Base-by-base conservation (phyloP, 2,888 invertebrate genomes). In the Apotomis capreana region DNA sequence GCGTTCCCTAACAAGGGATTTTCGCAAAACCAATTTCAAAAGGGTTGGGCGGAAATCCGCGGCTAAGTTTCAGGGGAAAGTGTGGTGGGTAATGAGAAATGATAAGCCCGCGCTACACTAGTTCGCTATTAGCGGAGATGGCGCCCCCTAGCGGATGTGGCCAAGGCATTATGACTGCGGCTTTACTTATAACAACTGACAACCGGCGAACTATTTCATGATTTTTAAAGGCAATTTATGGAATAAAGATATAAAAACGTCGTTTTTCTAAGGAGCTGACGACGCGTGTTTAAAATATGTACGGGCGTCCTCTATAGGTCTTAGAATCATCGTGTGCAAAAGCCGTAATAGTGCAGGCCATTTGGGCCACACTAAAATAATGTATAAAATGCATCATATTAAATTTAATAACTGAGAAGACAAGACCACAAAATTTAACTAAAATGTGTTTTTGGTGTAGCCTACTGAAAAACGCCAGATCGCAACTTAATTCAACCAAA, bases 101-200 rank as follows among this genome's bases (percentile, higher is more conserved):
- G 83, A 83, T 84, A 82, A 74, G 80, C 79, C 76, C 76, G 73
- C 78, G 76, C 77, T 76, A 83, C 84, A 84, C 79, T 83, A 83
- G 80, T 83, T 79, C 77, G 82, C 83, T 81, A 81, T 84, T 84
- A 84, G 80, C 13, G 65, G 52, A 49, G 69, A 52, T 49, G 49
- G 61, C 13, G 13, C 61, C 51, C 62, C 44, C 57, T 51, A 12
- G 67, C 40, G 62, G 10, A 67, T 59, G 13, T 68, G 26, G 61
- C 68, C 57, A 40, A 12, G 60, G 40, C 40, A 40, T 40, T 40
- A 40, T 71, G 26, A 57, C 68, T 52, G 49, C 12, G 64, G 40
- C 49, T 61, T 46, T 59, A 55, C 40, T 52, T 4, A 61, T 26
- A 26, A 26, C 12, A 10, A 57, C 57, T 26, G 0, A 57, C 5